Evolutionary conservation across 2,888 invertebrate species (phyloP).

Genomic region (Cryptocheilus praepositus): DNA sequence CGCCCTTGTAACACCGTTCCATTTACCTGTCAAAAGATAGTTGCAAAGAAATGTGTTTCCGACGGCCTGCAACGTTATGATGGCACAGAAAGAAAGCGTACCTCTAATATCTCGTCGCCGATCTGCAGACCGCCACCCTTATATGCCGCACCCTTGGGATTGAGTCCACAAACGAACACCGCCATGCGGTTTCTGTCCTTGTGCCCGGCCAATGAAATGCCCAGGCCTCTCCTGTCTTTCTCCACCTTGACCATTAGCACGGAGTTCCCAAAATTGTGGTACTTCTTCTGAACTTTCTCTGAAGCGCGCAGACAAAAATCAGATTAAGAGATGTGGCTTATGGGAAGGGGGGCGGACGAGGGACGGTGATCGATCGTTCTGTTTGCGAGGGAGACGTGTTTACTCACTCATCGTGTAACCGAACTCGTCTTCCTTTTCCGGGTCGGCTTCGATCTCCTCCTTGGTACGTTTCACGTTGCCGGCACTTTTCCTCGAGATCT

Average conservation of each 20-base stretch:
- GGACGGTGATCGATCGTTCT: slow-evolving; percentile 2
- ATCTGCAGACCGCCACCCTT: slow-evolving; percentile 86
- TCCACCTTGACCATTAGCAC: slow-evolving; percentile 86
- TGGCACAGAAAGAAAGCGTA: slow-evolving; percentile 65
- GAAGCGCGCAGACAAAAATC: slow-evolving; percentile 45
- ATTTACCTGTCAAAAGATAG: slow-evolving; percentile 83
- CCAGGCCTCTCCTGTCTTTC: slow-evolving; percentile 86
- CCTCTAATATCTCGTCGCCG: slow-evolving; percentile 97
- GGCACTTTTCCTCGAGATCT: slow-evolving; percentile 94
- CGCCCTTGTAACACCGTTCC: slow-evolving; percentile 94
- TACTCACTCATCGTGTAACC: slow-evolving; percentile 95
- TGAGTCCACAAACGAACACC: slow-evolving; percentile 96
- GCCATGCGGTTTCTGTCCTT: slow-evolving; percentile 96
- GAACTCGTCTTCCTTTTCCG: slow-evolving; percentile 92
- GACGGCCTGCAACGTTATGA: neutral
- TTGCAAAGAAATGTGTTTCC: neutral
- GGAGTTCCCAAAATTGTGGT: slow-evolving; percentile 85
- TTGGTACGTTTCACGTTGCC: slow-evolving; percentile 87
- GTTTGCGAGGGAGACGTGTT: neutral
- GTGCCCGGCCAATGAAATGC: slow-evolving; percentile 95
- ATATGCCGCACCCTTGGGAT: slow-evolving; percentile 89
- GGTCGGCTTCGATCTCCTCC: slow-evolving; percentile 87
- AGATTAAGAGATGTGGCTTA: no score
- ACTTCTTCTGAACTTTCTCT: slow-evolving; percentile 96
- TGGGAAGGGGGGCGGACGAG: neutral